Base-by-base conservation (phyloP, 2,797 vertebrate species). In the Brachyrhaphis roseni region DNA sequence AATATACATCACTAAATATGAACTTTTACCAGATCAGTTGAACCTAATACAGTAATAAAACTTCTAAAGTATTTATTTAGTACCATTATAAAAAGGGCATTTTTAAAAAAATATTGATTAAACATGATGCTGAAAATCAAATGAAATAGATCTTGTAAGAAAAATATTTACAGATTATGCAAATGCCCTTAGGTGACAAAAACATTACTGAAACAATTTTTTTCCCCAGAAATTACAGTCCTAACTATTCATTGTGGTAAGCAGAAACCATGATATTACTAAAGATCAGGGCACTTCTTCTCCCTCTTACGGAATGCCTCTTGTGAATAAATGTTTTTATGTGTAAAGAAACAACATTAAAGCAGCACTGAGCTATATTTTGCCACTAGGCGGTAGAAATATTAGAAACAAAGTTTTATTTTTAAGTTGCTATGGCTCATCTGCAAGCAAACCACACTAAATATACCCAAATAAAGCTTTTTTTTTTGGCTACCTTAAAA, bases 291-390 rank as follows among this genome's bases (percentile, higher is more conserved):
- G 31, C 0, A 43, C 76, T 70, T 75, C n/a, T 18, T 80, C 41
- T 81, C 34, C n/a, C 75, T 78, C 5, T 39, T 74, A 80, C 87
- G 93, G 94, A 95, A 94, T 95, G 92, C 92, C 81, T 87, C 46
- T 45, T 83, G 57, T 70, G 10, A 86, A 39, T 51, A 71, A 77
- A 39, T 80, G 45, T 73, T 66, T 79, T n/a, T 39, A 77, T 73
- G 59, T 71, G 6, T 55, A 85, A 41, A 77, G 64, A 83, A 4
- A 76, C 77, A 10, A 45, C 6, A 20, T 84, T 78, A 77, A 78
- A 86, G 73, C 55, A 81, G 80, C 77, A 79, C 16, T 6, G 45
- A 83, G 74, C 0, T 12, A 72, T 85, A 86, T 84, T 71, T 83
- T 16, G 77, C 47, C n/a, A 75, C 34, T 18, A 31, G 13, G 53